Conservation (phyloP, 2,888 invertebrate species). For the Drosophila nigricruria region DNA sequence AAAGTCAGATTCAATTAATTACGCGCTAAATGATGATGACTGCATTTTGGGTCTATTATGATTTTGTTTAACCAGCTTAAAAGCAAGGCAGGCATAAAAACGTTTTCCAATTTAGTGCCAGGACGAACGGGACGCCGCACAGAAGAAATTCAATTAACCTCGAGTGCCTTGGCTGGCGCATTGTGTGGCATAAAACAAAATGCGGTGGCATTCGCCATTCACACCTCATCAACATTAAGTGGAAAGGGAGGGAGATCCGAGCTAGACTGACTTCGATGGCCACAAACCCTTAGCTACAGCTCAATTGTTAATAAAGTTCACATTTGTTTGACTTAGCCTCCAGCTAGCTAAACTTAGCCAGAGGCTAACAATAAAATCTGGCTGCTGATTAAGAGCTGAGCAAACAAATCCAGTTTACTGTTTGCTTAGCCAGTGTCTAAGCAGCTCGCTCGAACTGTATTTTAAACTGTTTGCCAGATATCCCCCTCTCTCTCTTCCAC, state of each 20-base stretch:
- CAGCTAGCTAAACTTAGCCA: conserved; percentile 45
- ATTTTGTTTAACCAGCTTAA: conserved; percentile 64
- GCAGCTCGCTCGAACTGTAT: conserved; percentile 70
- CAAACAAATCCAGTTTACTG: conserved; percentile 70
- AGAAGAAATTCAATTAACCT: conserved; percentile 85
- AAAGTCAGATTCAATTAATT: conserved; percentile 81
- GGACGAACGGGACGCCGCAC: conserved; percentile 26
- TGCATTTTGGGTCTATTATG: conserved; percentile 53
- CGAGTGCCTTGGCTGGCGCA: conserved; percentile 79
- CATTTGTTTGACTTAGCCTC: conserved; percentile 52
- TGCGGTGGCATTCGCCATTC: conserved; percentile 80
- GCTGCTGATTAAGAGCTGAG: conserved; percentile 75
- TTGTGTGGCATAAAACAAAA: conserved; percentile 72
- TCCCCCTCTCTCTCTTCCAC: background rate
- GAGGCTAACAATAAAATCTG: conserved; percentile 54
- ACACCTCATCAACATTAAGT: conserved; percentile 78
- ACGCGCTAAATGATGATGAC: conserved; percentile 61
- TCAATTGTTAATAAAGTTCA: conserved; percentile 56
- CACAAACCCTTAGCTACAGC: conserved; percentile 20
- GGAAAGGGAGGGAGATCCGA: background rate
- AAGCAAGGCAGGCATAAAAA: conserved; percentile 61
- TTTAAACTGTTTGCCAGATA: conserved; percentile 72
- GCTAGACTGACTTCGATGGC: conserved; percentile 35
- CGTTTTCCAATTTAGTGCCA: conserved; percentile 65
- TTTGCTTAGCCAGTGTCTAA: conserved; percentile 77